Base-by-base conservation (phyloP, 2,888 invertebrate species). In the Metalampra italica region DNA sequence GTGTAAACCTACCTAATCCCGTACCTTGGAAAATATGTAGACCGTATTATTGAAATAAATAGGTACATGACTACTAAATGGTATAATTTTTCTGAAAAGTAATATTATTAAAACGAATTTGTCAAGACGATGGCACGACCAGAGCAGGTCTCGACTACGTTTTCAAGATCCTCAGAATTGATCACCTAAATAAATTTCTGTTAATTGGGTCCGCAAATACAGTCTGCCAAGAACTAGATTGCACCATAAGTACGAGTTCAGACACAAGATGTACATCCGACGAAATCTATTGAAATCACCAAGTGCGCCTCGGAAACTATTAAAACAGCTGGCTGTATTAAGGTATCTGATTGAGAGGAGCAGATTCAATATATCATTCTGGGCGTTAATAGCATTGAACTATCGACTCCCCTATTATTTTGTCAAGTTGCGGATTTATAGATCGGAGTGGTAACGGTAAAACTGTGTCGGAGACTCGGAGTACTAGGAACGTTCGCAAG, bases 361-460 rank as follows among this genome's bases (percentile, higher is more conserved):
- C 68, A 77, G 76, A 75, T 71, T 75, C 82, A 80, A 87, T 88
- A 89, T 88, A 88, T 89, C 88, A 87, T 82, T 71, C 68, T 64
- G 69, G 82, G 85, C 88, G 88, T 89, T 88, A 89, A 89, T 88
- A 83, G 87, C 83, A 71, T 71, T 69, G 76, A 78, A 78, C 75
- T 78, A 85, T 82, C 83, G 80, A 66, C 73, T 75, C 75, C 71
- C 80, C 87, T 87, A 89, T 89, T 89, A 89, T 89, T 89, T 88
- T 89, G 88, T 88, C 88, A 87, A 86, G 87, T 68, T 59, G 72
- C 71, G 74, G 78, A 89, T 89, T 89, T 89, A 89, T 89, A 79
- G 88, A 79, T 80, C 74, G 75, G 61, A 63, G 70, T 64, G 61
- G 57, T 83, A 89, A 87, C 88, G 85, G 88, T 79, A 75, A 62